Evolutionary conservation across 2,113 vertebrate genomes (phyloP).

Genomic region (Phylloscopus whistleri): DNA sequence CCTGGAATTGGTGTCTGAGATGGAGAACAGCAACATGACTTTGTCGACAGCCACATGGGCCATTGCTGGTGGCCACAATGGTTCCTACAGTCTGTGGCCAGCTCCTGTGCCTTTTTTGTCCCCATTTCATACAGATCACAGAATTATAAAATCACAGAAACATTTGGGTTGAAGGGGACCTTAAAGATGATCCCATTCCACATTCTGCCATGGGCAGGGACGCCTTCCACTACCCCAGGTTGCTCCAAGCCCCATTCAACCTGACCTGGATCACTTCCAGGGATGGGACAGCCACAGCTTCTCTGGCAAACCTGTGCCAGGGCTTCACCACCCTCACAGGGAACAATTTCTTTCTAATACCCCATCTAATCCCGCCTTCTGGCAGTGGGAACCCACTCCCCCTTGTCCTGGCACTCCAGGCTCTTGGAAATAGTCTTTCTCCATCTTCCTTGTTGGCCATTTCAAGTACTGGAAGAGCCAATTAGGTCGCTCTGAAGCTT

Average conservation of each 20-base stretch:
- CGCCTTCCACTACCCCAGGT: not conserved
- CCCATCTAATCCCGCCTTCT: not conserved
- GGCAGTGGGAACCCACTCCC: not conserved
- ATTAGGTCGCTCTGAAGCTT: not conserved
- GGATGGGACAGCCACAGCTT: not conserved
- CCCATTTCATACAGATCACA: not conserved
- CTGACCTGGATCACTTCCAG: not conserved
- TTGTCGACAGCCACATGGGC: not conserved
- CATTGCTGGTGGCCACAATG: not conserved
- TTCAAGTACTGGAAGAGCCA: not conserved
- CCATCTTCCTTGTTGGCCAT: not conserved
- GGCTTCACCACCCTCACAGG: not conserved
- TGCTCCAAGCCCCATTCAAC: not conserved
- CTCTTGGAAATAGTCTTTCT: not conserved
- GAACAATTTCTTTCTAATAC: not conserved
- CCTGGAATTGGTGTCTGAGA: not conserved
- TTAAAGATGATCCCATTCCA: not conserved
- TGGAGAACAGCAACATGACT: not conserved
- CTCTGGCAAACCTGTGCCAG: not conserved
- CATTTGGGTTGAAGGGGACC: not conserved
- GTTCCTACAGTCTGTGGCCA: not conserved
- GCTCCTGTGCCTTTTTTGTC: not conserved
- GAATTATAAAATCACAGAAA: not conserved
- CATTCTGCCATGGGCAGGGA: not conserved
- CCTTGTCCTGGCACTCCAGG: too few species aligned